Percentiles rank a stretch among this genome's conserved stretches.
These are phyloP conservation scores for Chlorospingus flavigularis DNA, from an alignment of 2,797 vertebrate genomes.

Conservation along the genomic window DNA sequence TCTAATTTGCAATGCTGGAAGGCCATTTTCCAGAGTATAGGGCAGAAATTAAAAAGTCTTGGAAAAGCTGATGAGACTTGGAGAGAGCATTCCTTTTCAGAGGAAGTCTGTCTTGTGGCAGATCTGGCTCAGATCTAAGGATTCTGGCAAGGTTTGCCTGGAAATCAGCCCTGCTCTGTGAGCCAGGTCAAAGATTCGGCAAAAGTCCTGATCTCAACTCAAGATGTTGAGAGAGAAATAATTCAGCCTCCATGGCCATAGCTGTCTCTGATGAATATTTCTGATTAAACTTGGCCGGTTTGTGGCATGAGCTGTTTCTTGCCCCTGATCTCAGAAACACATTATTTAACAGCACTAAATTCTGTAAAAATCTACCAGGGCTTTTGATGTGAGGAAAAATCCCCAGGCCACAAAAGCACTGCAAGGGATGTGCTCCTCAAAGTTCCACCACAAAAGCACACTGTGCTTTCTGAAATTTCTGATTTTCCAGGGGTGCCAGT, in stretches of 20 bases:
- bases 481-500: accelerated
- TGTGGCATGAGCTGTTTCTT: background rate
- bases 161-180: background rate
- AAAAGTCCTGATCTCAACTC: background rate
- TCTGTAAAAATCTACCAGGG: background rate
- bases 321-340: background rate
- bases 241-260: accelerated
- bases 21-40: background rate
- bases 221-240: background rate
- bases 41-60: background rate
- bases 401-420: accelerated
- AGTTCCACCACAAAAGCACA: background rate
- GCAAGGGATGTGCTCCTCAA: accelerated
- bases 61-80: background rate
- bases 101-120: background rate
- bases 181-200: background rate
- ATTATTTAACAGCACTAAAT: background rate
- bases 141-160: background rate
- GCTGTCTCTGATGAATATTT: background rate
- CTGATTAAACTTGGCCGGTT: background rate
- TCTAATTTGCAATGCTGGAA: background rate
- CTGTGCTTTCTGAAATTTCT: background rate
- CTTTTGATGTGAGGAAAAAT: background rate
- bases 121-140: background rate
- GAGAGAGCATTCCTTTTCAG: background rate